A percentile compares a stretch with the other conserved stretches of the same genome.
Conservation (phyloP, 2,797 vertebrate genomes). For the Catamblyrhynchus diadema region DNA sequence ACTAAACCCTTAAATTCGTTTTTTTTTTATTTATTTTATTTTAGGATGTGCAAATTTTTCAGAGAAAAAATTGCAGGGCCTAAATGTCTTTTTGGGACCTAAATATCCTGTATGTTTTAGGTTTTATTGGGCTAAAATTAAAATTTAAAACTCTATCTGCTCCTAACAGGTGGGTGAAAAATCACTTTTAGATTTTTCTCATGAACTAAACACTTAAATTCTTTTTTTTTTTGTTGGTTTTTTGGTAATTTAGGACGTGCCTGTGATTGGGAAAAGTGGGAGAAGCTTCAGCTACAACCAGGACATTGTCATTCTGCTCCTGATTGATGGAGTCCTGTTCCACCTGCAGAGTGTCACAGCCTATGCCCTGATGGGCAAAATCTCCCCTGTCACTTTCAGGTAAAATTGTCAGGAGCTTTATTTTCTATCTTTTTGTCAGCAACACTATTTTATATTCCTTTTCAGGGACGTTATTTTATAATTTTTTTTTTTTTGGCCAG, state of each 20-base stretch:
- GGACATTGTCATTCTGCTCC: slow-evolving; percentile 85
- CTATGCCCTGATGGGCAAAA: slow-evolving; percentile 94
- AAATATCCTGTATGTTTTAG: too few species aligned
- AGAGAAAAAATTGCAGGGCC: neutral
- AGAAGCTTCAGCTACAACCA: slow-evolving; percentile 83
- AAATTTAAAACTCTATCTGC: neutral
- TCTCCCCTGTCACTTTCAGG: slow-evolving; percentile 98
- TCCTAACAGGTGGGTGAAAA: neutral
- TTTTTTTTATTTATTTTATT: too few species aligned
- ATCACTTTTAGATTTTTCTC: neutral
- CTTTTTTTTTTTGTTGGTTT: neutral
- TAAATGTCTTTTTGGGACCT: neutral
- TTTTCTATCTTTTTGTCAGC: neutral
- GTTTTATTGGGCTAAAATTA: neutral
- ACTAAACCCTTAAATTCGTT: neutral
- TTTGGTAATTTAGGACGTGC: slow-evolving; percentile 79
- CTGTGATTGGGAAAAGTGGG: slow-evolving; percentile 81
- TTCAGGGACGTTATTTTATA: too few species aligned
- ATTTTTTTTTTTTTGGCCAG: neutral
- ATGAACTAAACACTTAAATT: neutral
- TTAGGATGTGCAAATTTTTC: too few species aligned
- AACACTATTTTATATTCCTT: neutral
- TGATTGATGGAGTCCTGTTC: slow-evolving; percentile 89
- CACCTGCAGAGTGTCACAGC: slow-evolving; percentile 96
- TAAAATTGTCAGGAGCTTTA: slow-evolving; percentile 13